Conservation (phyloP, 1,140 invertebrate genomes). For the Pararge aegeria region DNA sequence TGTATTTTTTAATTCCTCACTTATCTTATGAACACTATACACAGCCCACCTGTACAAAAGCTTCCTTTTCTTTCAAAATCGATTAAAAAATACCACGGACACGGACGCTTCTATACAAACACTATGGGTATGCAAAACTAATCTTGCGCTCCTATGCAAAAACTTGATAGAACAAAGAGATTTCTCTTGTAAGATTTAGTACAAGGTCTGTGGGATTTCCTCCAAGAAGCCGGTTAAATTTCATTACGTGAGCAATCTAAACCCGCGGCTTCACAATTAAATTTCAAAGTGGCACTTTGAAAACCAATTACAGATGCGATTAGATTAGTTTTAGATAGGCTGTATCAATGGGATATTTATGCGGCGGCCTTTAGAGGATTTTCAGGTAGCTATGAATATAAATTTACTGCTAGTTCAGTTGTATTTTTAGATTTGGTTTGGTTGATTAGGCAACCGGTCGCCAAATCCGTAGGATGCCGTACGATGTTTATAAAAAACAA, state of each 20-base stretch:
- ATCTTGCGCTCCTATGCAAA: neutral
- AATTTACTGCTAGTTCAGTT: neutral
- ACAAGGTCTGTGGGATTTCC: neutral
- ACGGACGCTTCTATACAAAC: too few relatives aligned
- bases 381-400: neutral
- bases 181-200: conserved; percentile 1
- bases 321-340: conserved; percentile 17
- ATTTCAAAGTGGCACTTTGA: conserved; percentile 20
- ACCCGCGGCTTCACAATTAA: conserved; percentile 19
- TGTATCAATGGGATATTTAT: conserved; percentile 4
- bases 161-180: neutral
- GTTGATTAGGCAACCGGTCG: too few relatives aligned
- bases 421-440: too few relatives aligned
- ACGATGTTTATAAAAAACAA: too few relatives aligned
- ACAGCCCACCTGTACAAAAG: too few relatives aligned
- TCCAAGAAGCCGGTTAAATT: conserved; percentile 13
- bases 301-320: conserved; percentile 24
- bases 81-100: too few relatives aligned
- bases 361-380: neutral
- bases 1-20: too few relatives aligned
- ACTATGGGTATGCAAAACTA: too few relatives aligned
- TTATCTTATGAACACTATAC: too few relatives aligned
- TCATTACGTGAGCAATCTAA: conserved; percentile 22
- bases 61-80: too few relatives aligned
- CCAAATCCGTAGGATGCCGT: too few relatives aligned